Base-by-base conservation (phyloP, 1,140 invertebrate species). In the Neodiprion virginianus region DNA sequence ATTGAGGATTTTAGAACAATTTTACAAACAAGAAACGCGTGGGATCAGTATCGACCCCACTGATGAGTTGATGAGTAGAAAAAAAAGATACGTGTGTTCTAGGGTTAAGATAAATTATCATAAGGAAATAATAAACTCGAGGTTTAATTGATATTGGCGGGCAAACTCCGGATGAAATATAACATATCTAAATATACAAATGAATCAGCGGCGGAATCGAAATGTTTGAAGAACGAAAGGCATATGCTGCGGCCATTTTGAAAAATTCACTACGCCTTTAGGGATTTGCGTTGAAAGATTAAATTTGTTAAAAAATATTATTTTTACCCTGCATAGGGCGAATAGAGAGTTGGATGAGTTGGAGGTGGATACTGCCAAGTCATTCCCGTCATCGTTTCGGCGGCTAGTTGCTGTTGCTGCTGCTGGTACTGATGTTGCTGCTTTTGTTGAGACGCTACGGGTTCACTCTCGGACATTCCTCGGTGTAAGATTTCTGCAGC, bases 381-480 rank as follows among this genome's bases (percentile, higher is more conserved):
- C 87, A 88, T 88, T 67, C 85, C 88, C 76, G 87, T 83, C 87
- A 88, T 88, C 76, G 84, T 81, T 77, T 78, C 81, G 47, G 79
- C 47, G 72, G 79, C 82, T 61, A 83, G 79, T 77, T 83, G 61
- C 40, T 72, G 50, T 49, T 72, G 72, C 48, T 72, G 72, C 75
- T 82, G 66, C 8, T 71, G 71, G 17, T 76, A 70, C 10, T 74
- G 78, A 67, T 79, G 78, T 73, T 81, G 81, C 69, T 84, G 85
- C 76, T 87, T 88, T 79, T 87, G 86, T 84, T 88, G 86, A 78
- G 84, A 79, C 72, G 84, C 81, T 78, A 85, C 80, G 80, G 81
- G 81, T 82, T 89, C 87, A 81, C 84, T 85, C 82, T 88, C 87
- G 80, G 87, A 87, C 87, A 88, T 88, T 69, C 72, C 71, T 66